Conservation (phyloP, 2,888 invertebrate genomes). For the Hyles lineata region DNA sequence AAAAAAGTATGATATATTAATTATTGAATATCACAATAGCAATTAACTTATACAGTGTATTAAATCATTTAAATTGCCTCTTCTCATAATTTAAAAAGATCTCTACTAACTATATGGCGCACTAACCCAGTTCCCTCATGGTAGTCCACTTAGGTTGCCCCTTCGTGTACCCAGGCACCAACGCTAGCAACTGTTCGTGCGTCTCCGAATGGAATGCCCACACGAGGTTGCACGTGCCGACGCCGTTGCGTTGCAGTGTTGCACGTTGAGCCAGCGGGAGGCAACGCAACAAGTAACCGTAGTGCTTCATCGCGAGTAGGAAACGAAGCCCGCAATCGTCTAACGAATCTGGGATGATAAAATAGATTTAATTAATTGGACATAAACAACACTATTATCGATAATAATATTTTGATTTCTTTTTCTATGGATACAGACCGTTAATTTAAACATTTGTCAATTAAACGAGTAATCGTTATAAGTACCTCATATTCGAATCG, state of each 20-base stretch:
- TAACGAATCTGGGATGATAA: constrained; percentile 86
- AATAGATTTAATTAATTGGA: too few species aligned
- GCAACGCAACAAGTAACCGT: constrained; percentile 96
- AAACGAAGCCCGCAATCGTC: constrained; percentile 99
- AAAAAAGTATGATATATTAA: too few species aligned
- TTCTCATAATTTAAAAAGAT: neutral
- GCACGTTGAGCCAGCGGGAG: constrained; percentile 95
- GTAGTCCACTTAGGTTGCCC: constrained; percentile 95
- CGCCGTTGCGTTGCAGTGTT: constrained; percentile 93
- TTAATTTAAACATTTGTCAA: too few species aligned
- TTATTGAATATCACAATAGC: too few species aligned
- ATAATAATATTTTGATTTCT: neutral
- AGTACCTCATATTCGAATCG: neutral
- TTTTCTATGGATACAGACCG: too few species aligned
- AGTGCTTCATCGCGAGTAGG: constrained; percentile 98
- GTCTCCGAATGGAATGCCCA: constrained; percentile 99
- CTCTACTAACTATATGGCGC: neutral
- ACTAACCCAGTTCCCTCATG: constrained; percentile 91
- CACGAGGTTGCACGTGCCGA: constrained; percentile 95
- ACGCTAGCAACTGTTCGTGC: constrained; percentile 95
- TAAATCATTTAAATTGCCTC: too few species aligned
- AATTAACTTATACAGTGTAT: neutral
- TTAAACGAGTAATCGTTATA: neutral
- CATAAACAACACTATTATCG: neutral
- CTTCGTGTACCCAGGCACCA: constrained; percentile 95